Percentiles rank a stretch among this genome's conserved stretches.
phyloP scores from a whole-genome alignment of 2,888 invertebrate species.

The Drosophila hamatofila region DNA sequence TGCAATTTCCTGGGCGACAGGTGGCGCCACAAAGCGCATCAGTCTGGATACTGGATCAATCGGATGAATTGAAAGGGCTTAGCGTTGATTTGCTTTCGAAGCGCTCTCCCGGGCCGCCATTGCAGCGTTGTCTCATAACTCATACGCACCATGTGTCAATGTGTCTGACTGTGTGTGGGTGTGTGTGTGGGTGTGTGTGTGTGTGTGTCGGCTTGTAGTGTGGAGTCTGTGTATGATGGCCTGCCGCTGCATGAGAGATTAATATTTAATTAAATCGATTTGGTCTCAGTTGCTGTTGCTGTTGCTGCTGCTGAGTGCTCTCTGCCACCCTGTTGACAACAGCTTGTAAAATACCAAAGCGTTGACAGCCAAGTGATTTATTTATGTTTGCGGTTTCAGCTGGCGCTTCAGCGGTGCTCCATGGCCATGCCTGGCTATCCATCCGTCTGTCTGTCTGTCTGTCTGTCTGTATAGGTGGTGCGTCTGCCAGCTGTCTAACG shows the following conservation, averaged over 20 bases:
- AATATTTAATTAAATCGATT: constrained; percentile 77
- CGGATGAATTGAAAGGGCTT: constrained; percentile 33
- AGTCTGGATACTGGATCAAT: constrained; percentile 19
- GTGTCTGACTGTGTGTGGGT: constrained; percentile 1
- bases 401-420: background rate
- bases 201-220: constrained; percentile 1
- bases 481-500: constrained; percentile 43
- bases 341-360: constrained; percentile 68
- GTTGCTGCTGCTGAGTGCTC: background rate
- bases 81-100: constrained; percentile 46
- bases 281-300: constrained; percentile 32
- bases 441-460: no score
- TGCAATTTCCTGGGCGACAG: constrained; percentile 52
- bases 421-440: background rate
- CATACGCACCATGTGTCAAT: constrained; percentile 48
- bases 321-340: constrained; percentile 53
- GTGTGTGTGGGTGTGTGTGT: constrained; percentile 7
- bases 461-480: constrained; percentile 12
- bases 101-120: background rate
- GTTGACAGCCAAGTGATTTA: constrained; percentile 71
- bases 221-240: constrained; percentile 7
- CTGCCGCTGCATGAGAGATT: constrained; percentile 46
- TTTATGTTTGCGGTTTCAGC: constrained; percentile 64
- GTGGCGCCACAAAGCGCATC: constrained; percentile 34
- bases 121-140: constrained; percentile 45